These are phyloP conservation scores for Polydesmus complanatus DNA, from an alignment of 2,888 invertebrate genomes.

Conservation along the genomic window DNA sequence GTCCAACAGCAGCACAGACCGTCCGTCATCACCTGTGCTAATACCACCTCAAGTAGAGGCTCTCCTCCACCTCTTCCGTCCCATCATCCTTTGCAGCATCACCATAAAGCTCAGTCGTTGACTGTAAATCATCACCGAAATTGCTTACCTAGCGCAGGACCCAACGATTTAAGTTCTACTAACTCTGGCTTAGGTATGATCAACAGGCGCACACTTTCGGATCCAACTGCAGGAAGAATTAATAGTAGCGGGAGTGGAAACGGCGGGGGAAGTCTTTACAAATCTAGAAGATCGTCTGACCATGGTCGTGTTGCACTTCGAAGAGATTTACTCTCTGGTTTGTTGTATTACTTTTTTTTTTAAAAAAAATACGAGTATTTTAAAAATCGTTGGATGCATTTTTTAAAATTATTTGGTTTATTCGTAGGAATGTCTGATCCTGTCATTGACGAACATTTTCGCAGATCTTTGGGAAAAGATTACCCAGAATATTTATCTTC, in stretches of 20 bases:
- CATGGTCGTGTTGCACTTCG: slow-evolving; percentile 19
- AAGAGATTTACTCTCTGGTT: slow-evolving; percentile 22
- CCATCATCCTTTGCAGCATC: slow-evolving; percentile 1
- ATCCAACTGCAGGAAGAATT: not conserved
- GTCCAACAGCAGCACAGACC: slow-evolving; percentile 33
- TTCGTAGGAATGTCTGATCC: slow-evolving; percentile 54
- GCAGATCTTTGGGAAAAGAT: slow-evolving; percentile 62
- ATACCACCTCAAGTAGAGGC: slow-evolving; percentile 21
- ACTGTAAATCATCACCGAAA: not conserved
- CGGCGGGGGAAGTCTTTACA: not conserved
- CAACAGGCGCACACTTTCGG: slow-evolving; percentile 6
- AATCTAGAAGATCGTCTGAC: not conserved
- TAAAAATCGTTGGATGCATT: not conserved
- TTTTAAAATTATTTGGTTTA: not conserved
- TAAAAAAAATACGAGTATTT: not conserved
- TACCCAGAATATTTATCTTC: slow-evolving; percentile 28
- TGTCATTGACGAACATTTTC: slow-evolving; percentile 89
- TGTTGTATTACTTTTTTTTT: not conserved
- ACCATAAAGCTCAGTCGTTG: not conserved
- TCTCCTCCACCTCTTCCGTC: not conserved
- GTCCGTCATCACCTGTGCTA: slow-evolving; percentile 49
- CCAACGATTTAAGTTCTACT: not conserved
- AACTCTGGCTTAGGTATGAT: not conserved
- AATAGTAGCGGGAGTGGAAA: slow-evolving; percentile 11
- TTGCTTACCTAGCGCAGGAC: not conserved